Evolutionary conservation across 2,888 invertebrate species (phyloP), one percentile per base, ranked within the genome.

Genomic region (Byasa hedistus): DNA sequence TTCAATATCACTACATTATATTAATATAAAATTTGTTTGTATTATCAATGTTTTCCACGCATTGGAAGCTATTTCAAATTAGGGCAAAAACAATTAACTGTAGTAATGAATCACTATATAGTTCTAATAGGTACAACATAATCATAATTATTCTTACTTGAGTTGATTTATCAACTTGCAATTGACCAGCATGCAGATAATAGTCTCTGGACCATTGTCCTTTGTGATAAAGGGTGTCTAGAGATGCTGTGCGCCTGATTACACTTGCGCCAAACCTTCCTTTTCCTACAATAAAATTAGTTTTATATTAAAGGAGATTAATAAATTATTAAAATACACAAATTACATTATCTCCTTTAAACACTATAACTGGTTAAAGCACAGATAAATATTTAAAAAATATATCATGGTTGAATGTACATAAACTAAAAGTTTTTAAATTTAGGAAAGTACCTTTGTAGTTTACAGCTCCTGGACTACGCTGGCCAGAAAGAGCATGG

Each of bases 151-250:
- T 48, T 77, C 83, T 82, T 90, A 96, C 96, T 93, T 96, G 96
- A 75, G 96, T 96, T 68, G 95, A 94, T 89, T 96, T 96, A 84
- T 96, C 95, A 71, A 96, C 93, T 86, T 95, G 94, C 74, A 95
- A 89, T 71, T 94, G 88, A 72, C 94, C 94, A 74, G 94, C 93
- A 78, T 95, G 94, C 74, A 94, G 92, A 80, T 94, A 95, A 76
- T 94, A 94, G 79, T 96, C 96, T 75, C 94, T 92, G 55, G 96
- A 95, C 95, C 95, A 96, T 78, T 95, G 95, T 76, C 95, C 96
- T 81, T 95, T 95, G 77, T 96, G 93, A 85, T 96, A 96, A 75
- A 96, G 93, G 23, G 96, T 95, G 82, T 96, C 96, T 73, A 96
- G 85, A 7, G 96, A 96, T 52, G 96, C 96, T 68, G 96, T 96